Evolutionary conservation across 2,113 vertebrate species (phyloP), one percentile per base, ranked within the genome.

Genomic region (Nyctereutes procyonoides): DNA sequence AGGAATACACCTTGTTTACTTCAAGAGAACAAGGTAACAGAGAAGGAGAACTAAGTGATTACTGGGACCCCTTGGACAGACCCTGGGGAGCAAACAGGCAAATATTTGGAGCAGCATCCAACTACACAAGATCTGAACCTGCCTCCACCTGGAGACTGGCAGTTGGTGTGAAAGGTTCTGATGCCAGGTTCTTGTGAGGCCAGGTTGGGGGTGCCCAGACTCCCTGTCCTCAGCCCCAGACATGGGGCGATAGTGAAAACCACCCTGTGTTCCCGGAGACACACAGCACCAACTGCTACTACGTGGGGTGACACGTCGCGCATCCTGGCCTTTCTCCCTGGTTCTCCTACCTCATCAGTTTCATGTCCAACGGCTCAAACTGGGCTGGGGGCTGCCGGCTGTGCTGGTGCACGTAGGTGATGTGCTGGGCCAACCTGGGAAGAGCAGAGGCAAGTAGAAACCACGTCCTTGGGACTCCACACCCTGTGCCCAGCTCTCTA

Each of bases 391-490:
- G 99, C 98, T 99, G 99, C 28, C 98, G 98, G 96, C 98, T 99
- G 97, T 99, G 99, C 98, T 99, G 99, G 98, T 99, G 99, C 55
- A 99, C 99, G 2, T 99, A 99, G 48, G 99, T 99, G 98, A 99
- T 99, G 98, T 99, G 99, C 96, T 99, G 99, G 24, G 99, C 99
- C 43, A 99, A 98, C 51, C 99, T 99, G 87, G n/a, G 9, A 16
- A 74, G 32, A 89, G 32, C 3, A 24, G 32, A 92, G 56, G 81
- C 30, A n/a, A 91, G 6, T 2, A 77, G 51, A 16, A 51, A 63
- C 2, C 9, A 7, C 10, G 20, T 81, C 62, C 63, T 5, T 6
- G 96, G 93, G 32, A 81, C 15, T 53, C 6, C 4, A n/a, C 4
- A 38, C 24, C 5, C 7, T 8, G 15, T 6, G 4, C 24, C 83